These are phyloP conservation scores for Cephus rjabovi DNA, from an alignment of 2,888 invertebrate species.

Conservation along the genomic window DNA sequence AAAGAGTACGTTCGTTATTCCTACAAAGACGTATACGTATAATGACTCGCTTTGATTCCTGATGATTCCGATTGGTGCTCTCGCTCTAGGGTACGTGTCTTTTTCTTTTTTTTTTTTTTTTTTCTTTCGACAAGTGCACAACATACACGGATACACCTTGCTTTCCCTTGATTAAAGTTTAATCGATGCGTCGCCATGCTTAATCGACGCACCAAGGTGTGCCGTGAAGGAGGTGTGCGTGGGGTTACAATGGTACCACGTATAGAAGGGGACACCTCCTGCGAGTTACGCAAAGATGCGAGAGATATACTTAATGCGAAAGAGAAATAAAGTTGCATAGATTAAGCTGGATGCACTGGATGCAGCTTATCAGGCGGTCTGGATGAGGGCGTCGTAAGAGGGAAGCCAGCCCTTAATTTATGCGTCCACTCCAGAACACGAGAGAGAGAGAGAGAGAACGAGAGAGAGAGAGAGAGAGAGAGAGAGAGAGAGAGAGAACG, in stretches of 20 bases:
- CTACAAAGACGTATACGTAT: background rate
- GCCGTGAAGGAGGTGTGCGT: background rate
- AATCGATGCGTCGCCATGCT: background rate
- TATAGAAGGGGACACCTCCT: background rate
- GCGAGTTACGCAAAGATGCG: background rate
- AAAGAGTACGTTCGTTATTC: background rate
- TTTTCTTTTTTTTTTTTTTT: too few species aligned
- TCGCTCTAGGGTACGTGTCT: background rate
- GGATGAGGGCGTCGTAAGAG: conserved; percentile 49
- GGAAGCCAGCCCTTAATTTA: conserved; percentile 59
- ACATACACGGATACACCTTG: background rate
- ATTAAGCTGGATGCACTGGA: background rate
- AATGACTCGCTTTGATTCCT: background rate
- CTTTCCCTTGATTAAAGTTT: background rate
- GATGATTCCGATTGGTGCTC: background rate
- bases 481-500: conserved; percentile 11
- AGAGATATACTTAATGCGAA: background rate
- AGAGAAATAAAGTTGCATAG: background rate
- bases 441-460: background rate
- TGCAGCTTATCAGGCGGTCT: conserved; percentile 21
- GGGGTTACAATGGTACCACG: background rate
- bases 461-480: background rate
- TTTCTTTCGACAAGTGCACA: background rate
- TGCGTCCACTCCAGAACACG: conserved; percentile 43
- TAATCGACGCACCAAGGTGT: background rate